Evolutionary conservation across 92 coral and sea anemone genomes (phyloP).

Genomic region (Palythoa heliodiscus): DNA sequence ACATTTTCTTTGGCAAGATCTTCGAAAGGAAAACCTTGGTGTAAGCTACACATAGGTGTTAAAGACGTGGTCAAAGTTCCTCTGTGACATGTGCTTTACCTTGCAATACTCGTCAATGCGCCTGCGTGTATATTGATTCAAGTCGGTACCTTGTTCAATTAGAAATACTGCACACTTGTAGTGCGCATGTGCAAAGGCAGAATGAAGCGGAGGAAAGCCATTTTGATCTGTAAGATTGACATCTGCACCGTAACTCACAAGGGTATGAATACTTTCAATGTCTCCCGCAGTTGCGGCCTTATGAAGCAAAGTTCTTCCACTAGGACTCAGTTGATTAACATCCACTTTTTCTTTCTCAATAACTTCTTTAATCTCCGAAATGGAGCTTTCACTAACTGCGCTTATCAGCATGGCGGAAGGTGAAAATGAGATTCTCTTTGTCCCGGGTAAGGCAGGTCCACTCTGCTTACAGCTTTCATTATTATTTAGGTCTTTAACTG

Average conservation of each 20-base stretch:
- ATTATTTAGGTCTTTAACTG: constrained; percentile 50
- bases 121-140: constrained; percentile 65
- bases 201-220: constrained; percentile 78
- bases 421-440: constrained; percentile 69
- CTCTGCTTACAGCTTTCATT: constrained; percentile 1
- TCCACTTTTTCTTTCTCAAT: constrained; percentile 78
- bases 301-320: constrained; percentile 86
- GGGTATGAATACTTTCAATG: constrained; percentile 80
- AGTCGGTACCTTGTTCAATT: constrained; percentile 80
- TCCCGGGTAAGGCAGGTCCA: background rate
- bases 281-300: constrained; percentile 86
- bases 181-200: constrained; percentile 73
- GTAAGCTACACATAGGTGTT: constrained; percentile 51
- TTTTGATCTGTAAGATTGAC: constrained; percentile 75
- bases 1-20: too few species aligned
- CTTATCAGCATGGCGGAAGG: constrained; percentile 85
- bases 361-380: constrained; percentile 77
- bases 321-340: constrained; percentile 84
- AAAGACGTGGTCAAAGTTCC: constrained; percentile 39
- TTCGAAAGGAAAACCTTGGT: background rate
- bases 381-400: constrained; percentile 79
- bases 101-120: constrained; percentile 70
- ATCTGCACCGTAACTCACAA: constrained; percentile 77
- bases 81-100: constrained; percentile 56
- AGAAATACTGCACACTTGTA: constrained; percentile 80